phyloP scores from a whole-genome alignment of 2,113 vertebrate genomes.

The Engystomops pustulosus region DNA sequence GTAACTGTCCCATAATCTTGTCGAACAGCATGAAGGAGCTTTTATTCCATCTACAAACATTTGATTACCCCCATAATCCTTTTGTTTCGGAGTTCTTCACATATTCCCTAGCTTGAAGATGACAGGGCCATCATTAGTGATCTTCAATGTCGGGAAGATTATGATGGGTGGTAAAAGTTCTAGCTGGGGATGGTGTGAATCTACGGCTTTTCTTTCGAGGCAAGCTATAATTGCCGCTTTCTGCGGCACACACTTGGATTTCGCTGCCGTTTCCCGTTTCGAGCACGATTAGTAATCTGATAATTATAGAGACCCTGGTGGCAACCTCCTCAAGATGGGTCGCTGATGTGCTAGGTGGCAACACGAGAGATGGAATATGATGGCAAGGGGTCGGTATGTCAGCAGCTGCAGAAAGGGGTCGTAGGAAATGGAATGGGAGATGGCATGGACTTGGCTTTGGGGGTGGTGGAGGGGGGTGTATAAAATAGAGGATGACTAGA shows the following conservation, averaged over 20 bases:
- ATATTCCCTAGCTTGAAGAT: not conserved
- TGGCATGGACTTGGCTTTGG: not conserved
- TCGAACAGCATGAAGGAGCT: not conserved
- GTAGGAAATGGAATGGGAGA: not conserved
- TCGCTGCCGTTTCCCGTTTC: not conserved
- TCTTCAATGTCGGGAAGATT: not conserved
- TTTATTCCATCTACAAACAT: slow-evolving; percentile 8
- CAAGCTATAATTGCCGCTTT: slow-evolving; percentile 35
- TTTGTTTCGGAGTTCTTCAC: not conserved
- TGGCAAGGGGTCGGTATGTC: not conserved
- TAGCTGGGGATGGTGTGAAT: not conserved
- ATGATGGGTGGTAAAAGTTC: not conserved
- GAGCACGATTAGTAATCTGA: slow-evolving; percentile 45
- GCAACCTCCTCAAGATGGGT: slow-evolving; percentile 6
- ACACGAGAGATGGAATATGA: not conserved
- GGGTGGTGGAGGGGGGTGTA: not conserved
- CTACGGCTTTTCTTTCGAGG: not conserved
- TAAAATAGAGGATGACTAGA: not conserved
- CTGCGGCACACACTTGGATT: not conserved
- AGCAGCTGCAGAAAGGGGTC: not conserved
- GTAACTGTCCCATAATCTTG: not conserved
- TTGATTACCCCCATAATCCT: not conserved
- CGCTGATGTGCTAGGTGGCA: not conserved
- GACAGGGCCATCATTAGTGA: slow-evolving; percentile 35
- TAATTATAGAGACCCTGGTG: slow-evolving; percentile 47